phyloP scores from a whole-genome alignment of 2,113 vertebrate genomes.

The Sylvietta virens region DNA sequence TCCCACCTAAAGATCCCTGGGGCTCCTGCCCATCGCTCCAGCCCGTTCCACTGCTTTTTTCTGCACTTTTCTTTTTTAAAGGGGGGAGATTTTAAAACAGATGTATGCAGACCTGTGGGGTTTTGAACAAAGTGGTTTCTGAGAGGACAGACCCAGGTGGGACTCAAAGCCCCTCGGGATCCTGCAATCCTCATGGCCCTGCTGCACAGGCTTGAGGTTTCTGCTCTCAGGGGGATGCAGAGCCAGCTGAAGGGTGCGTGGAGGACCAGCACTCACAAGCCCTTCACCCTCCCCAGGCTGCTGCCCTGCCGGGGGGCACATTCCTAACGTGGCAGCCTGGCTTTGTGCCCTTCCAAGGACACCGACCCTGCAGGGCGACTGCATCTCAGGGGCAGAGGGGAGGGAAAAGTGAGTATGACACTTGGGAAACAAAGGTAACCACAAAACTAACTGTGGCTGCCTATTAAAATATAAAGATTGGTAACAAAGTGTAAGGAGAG shows the following conservation, averaged over 20 bases:
- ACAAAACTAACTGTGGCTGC: not conserved
- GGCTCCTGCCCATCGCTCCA: not conserved
- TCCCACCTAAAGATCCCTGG: not conserved
- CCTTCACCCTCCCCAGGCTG: not conserved
- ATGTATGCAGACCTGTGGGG: fast-evolving
- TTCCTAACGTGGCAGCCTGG: fast-evolving
- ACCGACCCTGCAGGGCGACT: not conserved
- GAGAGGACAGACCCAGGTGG: not conserved
- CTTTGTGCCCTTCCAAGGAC: not conserved
- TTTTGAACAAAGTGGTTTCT: not conserved
- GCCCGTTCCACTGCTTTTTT: fast-evolving
- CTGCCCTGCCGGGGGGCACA: not conserved
- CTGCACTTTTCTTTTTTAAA: not conserved
- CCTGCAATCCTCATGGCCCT: not conserved
- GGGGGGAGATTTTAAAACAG: not conserved
- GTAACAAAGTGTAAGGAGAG: not conserved
- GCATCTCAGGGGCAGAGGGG: too few species aligned
- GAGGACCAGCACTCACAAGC: not conserved
- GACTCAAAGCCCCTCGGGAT: fast-evolving
- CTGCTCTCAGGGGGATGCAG: not conserved
- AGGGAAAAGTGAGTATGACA: not conserved
- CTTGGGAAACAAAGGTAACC: not conserved
- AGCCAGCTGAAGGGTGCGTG: fast-evolving
- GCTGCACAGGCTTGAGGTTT: not conserved
- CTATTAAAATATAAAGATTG: not conserved